Percentiles rank a stretch among this genome's conserved stretches.
These are phyloP conservation scores for Bungarus multicinctus DNA, from an alignment of 2,113 vertebrate genomes.

Conservation along the genomic window DNA sequence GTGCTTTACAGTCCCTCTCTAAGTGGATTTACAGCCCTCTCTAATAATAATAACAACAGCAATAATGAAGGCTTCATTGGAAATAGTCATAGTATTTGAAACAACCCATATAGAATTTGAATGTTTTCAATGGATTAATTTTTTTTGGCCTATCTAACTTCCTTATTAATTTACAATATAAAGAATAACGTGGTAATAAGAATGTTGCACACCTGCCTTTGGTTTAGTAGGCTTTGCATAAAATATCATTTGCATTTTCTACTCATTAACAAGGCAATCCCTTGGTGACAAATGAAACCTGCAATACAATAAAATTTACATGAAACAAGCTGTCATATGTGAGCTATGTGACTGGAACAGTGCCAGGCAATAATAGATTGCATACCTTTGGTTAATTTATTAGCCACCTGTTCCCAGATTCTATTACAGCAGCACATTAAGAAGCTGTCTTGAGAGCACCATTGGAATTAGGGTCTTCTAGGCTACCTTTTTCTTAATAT, in stretches of 20 bases:
- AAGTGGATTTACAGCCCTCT: too few relatives aligned
- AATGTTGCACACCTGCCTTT: constrained; percentile 11
- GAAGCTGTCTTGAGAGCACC: constrained; percentile 42
- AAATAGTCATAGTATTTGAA: neutral
- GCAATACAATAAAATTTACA: constrained; percentile 55
- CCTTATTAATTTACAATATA: constrained; percentile 15
- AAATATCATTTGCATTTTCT: constrained; percentile 57
- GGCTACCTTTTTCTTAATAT: constrained; percentile 32
- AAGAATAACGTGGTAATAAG: constrained; percentile 10
- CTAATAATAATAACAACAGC: neutral
- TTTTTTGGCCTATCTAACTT: neutral
- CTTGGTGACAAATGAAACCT: constrained; percentile 52
- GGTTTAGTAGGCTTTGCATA: constrained; percentile 22
- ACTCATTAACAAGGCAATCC: constrained; percentile 35
- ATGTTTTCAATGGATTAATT: neutral
- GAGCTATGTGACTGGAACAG: constrained; percentile 43
- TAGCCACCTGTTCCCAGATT: constrained; percentile 65
- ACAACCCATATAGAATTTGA: neutral
- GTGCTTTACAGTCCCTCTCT: too few relatives aligned
- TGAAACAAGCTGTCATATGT: constrained; percentile 55
- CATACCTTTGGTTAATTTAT: constrained; percentile 68
- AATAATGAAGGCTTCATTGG: neutral
- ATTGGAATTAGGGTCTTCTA: constrained; percentile 37
- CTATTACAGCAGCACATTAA: constrained; percentile 57
- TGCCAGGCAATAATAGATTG: constrained; percentile 63